Base-by-base conservation (phyloP, 1,140 invertebrate species). In the Gryllus bimaculatus region DNA sequence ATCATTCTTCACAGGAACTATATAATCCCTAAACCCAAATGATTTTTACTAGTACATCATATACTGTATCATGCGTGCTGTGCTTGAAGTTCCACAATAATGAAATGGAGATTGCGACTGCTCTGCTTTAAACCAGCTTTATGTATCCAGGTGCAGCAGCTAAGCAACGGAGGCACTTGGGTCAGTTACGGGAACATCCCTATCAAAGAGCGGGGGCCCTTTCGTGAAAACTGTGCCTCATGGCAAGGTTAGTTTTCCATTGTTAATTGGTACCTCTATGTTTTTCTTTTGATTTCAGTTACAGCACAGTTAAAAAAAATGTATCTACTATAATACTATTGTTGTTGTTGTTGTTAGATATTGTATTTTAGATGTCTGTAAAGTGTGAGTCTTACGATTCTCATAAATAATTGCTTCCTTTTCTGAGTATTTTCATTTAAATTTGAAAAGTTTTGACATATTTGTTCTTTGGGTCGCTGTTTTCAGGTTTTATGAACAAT, bases 161-260 rank as follows among this genome's bases (percentile, higher is more conserved):
- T 83, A 92, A 91, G 87, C 90, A 92, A 87, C 90, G 91, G 85
- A 91, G 92, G 86, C 92, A 91, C 88, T 89, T 94, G 88, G 91
- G 92, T 89, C 92, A 93, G 88, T 91, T 94, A 87, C 90, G 93
- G 90, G 94, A 96, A 88, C 94, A 96, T 91, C 94, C 94, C 88
- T 96, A 96, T 91, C 94, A 95, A 91, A 94, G 94, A 90, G 93
- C 94, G 85, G 93, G 92, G 87, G 92, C 93, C 88, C 91, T 92
- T 86, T 92, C 91, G 87, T 92, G 89, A 90, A 88, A 73, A 77
- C 75, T 79, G 66, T 80, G 75, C 77, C 79, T 79, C 73, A 54
- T 79, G 78, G 75, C 76, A 80, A 81, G 80, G 80, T 81, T 81
- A 81, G 80, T 81, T 81, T 66, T 80, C 26, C 76, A 81, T 77